A percentile compares a stretch with the other conserved stretches of the same genome.
Evolutionary conservation across 2,888 invertebrate species (phyloP).

Genomic region (Hololepta plana): DNA sequence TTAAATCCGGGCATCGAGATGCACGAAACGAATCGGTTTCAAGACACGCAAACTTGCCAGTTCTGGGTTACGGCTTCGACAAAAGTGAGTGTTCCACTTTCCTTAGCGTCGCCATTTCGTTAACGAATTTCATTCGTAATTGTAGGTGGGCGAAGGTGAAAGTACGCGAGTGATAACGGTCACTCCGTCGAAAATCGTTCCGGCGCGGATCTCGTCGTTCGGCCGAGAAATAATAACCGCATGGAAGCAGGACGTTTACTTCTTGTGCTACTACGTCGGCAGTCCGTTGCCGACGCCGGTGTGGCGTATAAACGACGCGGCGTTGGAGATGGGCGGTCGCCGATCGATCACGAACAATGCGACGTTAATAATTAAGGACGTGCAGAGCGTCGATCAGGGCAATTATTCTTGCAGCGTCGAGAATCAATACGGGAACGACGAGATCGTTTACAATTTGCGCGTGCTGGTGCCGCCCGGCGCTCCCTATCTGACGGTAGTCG

Average conservation of each 20-base stretch:
- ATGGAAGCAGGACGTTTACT: constrained; percentile 71
- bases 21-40: constrained; percentile 51
- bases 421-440: constrained; percentile 67
- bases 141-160: constrained; percentile 59
- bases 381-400: constrained; percentile 68
- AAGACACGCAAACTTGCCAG: constrained; percentile 56
- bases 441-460: constrained; percentile 59
- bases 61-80: constrained; percentile 66
- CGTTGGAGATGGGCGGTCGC: constrained; percentile 49
- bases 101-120: background rate
- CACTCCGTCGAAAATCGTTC: constrained; percentile 59
- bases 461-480: constrained; percentile 73
- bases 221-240: constrained; percentile 60
- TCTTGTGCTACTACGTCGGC: constrained; percentile 75
- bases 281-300: constrained; percentile 55
- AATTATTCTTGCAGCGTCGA: constrained; percentile 81
- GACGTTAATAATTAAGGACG: constrained; percentile 55
- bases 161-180: constrained; percentile 61
- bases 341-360: constrained; percentile 51
- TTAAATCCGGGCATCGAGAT: constrained; percentile 49
- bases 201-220: constrained; percentile 79
- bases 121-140: constrained; percentile 5
- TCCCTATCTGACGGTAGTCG: constrained; percentile 62
- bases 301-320: constrained; percentile 63
- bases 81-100: constrained; percentile 28